Conservation (phyloP, 2,113 vertebrate species). For the Nesoenas mayeri region DNA sequence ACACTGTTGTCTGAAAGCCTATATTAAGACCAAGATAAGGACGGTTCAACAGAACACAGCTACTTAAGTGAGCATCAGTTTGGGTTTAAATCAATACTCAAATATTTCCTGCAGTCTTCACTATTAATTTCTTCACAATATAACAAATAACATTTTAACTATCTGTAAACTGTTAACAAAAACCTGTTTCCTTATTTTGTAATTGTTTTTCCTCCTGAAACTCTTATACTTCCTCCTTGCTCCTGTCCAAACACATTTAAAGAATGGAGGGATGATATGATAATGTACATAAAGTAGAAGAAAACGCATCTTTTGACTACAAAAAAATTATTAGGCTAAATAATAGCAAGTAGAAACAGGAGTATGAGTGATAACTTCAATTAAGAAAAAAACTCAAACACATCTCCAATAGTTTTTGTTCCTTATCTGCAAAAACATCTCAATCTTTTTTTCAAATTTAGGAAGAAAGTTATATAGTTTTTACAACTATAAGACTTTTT, state of each 20-base stretch:
- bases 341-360: neutral
- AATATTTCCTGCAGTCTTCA: constrained; percentile 62
- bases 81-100: constrained; percentile 71
- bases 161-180: constrained; percentile 38
- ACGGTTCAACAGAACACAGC: constrained; percentile 39
- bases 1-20: neutral
- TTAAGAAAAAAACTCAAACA: neutral
- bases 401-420: fast-evolving
- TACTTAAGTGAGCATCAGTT: constrained; percentile 32
- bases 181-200: neutral
- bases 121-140: constrained; percentile 59
- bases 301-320: neutral
- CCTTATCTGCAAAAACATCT: neutral
- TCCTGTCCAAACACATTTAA: neutral
- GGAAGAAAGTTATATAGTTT: neutral
- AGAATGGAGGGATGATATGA: neutral
- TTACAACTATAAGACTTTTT: neutral
- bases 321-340: neutral
- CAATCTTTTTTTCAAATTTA: neutral
- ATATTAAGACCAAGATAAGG: neutral
- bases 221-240: neutral
- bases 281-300: neutral
- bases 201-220: neutral
- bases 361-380: neutral
- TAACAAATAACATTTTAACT: constrained; percentile 59